A percentile compares a stretch with the other conserved stretches of the same genome.
phyloP scores from a whole-genome alignment of 2,113 vertebrate genomes.

The Eublepharis macularius region DNA sequence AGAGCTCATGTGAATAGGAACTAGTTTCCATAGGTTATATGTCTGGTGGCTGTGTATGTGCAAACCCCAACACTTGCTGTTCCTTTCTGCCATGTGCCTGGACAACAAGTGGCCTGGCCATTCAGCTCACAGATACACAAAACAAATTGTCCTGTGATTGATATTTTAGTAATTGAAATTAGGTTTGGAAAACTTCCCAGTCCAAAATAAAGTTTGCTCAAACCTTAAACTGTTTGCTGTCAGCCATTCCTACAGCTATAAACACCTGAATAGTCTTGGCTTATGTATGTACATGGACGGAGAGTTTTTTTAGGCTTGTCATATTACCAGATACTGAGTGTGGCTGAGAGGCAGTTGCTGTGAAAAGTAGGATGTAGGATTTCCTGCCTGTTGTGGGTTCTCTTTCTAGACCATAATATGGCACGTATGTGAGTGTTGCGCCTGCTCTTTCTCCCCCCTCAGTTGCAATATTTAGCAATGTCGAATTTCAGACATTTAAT shows the following conservation, averaged over 20 bases:
- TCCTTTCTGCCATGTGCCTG: neutral
- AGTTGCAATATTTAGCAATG: constrained; percentile 33
- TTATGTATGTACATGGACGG: neutral
- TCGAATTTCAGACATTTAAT: constrained; percentile 61
- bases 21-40: neutral
- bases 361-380: constrained; percentile 30
- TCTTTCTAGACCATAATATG: neutral
- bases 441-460: constrained; percentile 30
- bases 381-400: constrained; percentile 39
- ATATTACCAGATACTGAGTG: neutral
- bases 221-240: constrained; percentile 27
- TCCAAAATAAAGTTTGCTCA: constrained; percentile 8
- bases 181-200: constrained; percentile 6
- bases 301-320: neutral
- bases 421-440: neutral
- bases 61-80: no score
- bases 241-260: constrained; percentile 28
- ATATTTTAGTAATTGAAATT: neutral
- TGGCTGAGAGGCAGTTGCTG: constrained; percentile 19
- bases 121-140: neutral
- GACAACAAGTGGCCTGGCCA: neutral
- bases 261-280: constrained; percentile 23
- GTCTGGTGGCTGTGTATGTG: no score
- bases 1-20: neutral
- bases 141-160: neutral